Evolutionary conservation across 2,113 vertebrate species (phyloP).

Genomic region (Phodopus roborovskii): DNA sequence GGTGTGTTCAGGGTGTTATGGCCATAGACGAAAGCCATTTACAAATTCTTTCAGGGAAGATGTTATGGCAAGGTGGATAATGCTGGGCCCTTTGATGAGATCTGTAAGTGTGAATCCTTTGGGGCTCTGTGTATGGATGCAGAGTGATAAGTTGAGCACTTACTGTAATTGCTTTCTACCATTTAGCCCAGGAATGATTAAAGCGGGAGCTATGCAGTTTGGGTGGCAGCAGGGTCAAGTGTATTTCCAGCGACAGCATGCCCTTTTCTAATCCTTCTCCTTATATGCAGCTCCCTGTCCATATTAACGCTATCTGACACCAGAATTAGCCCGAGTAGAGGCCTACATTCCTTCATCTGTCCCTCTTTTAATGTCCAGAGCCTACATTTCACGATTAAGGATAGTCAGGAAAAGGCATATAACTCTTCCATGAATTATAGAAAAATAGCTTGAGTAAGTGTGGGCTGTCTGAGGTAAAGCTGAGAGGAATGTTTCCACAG

Average conservation of each 20-base stretch:
- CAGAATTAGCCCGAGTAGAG: not conserved
- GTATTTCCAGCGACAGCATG: not conserved
- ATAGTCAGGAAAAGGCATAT: not conserved
- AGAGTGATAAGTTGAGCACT: conserved; percentile 72
- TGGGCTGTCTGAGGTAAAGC: not conserved
- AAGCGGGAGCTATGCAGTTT: conserved; percentile 25
- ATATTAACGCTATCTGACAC: not conserved
- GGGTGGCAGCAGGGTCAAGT: conserved; percentile 34
- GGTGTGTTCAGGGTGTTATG: no score
- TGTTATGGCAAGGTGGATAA: not conserved
- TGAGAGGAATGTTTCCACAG: not conserved
- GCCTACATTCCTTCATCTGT: not conserved
- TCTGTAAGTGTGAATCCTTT: conserved; percentile 47
- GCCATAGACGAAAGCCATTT: not conserved
- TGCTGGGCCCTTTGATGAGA: conserved; percentile 35
- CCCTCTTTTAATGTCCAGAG: not conserved
- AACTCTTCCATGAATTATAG: not conserved
- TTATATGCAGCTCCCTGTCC: not conserved
- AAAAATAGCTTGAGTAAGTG: not conserved
- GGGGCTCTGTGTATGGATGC: conserved; percentile 18
- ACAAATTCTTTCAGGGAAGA: conserved; percentile 25
- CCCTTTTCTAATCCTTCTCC: not conserved
- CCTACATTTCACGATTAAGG: not conserved
- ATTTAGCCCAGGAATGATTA: conserved; percentile 66
- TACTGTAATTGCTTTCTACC: conserved; percentile 74